Base-by-base conservation (phyloP, 2,113 vertebrate genomes). In the Mobula hypostoma region DNA sequence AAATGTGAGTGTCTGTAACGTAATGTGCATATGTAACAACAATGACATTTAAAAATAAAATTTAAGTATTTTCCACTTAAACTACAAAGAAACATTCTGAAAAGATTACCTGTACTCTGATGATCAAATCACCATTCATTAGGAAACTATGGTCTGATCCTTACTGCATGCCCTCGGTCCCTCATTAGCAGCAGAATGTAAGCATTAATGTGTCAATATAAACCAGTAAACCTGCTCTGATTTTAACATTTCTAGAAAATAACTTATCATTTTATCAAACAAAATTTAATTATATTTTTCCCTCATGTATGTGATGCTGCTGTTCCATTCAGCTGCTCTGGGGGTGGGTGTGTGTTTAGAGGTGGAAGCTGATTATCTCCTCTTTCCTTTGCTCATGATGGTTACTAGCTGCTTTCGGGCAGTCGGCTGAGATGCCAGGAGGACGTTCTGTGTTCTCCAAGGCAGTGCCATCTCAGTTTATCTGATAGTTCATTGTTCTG, bases 31-130 rank as follows among this genome's bases (percentile, higher is more conserved):
- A 14, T 74, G 66, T 68, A 29, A 8, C 29, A 63, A 68, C 9
- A 32, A 66, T 90, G 29, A 32, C 7, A 90, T 32, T 90, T 2
- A 5, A n/a, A 90, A 66, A 66, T 90, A 90, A 90, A 68, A 66
- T 90, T 90, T 61, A 19, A 66, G 66, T 12, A 87, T n/a, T 61
- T 87, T 87, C 56, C 83, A 87, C 58, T 87, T 87, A 63, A 87
- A 29, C 11, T 48, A 66, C 32, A n/a, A 90, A 36, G 58, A 32
- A 90, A 90, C n/a, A 48, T 48, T 48, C 48, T 48, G 48, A 48
- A 48, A n/a, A 27, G 66, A 90, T 90, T 66, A 61, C 61, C 61
- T 90, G 85, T 36, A 5, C 9, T 66, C 58, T 90, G 85, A 66
- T 68, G 85, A 90, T 66, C 85, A 66, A 90, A 90, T 90, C 7